Evolutionary conservation across 2,888 invertebrate species (phyloP).

Genomic region (Torymus tubicola): DNA sequence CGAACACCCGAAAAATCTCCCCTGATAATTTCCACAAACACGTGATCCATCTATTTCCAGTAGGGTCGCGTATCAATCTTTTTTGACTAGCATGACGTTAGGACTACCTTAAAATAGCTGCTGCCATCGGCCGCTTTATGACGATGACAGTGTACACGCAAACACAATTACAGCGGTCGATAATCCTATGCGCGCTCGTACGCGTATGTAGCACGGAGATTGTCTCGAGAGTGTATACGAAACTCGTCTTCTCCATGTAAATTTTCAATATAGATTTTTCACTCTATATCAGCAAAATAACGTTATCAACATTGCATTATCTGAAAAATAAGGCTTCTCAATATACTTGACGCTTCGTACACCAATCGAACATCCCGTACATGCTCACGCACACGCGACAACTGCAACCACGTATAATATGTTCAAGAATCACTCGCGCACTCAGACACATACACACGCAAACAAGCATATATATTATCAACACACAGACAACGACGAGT

Average conservation of each 20-base stretch:
- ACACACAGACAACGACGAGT: no score
- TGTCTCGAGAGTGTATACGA: background rate
- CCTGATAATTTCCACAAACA: background rate
- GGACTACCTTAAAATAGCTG: conserved; percentile 51
- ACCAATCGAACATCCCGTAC: no score
- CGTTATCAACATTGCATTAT: no score
- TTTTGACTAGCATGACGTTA: conserved; percentile 56
- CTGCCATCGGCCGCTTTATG: background rate
- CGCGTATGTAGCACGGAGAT: background rate
- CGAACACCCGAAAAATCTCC: background rate
- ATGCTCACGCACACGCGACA: background rate
- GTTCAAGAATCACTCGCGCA: background rate
- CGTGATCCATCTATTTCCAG: background rate
- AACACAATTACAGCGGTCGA: conserved; percentile 11
- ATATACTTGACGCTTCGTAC: no score
- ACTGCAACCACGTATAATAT: no score
- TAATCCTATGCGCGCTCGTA: background rate
- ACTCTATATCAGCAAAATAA: no score
- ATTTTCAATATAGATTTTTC: no score
- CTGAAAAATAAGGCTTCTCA: no score
- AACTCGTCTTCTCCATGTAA: no score
- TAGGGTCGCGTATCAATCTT: background rate
- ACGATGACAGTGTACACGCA: conserved; percentile 2
- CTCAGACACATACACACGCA: background rate
- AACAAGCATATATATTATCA: background rate